These are phyloP conservation scores for Chymomyza caudatula DNA, from an alignment of 2,888 invertebrate species.

Conservation along the genomic window DNA sequence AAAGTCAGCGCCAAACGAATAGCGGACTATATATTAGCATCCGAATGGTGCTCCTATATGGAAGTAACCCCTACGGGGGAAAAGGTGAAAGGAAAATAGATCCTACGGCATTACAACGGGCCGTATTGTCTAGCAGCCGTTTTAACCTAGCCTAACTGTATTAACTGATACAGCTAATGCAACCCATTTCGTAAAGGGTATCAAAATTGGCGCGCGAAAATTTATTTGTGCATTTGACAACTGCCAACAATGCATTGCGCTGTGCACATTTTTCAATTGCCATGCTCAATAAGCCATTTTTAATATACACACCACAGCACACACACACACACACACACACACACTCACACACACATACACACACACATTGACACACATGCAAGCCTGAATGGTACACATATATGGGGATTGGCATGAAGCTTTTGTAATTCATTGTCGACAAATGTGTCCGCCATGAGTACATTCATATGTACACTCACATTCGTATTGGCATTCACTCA, in stretches of 20 bases:
- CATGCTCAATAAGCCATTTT: conserved; percentile 36
- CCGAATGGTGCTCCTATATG: too few relatives aligned
- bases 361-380: neutral
- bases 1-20: too few relatives aligned
- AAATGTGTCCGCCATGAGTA: conserved; percentile 32
- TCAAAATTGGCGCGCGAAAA: conserved; percentile 30
- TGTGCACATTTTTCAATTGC: conserved; percentile 66
- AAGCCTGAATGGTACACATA: conserved; percentile 23
- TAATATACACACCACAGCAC: neutral
- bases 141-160: too few relatives aligned
- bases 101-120: too few relatives aligned
- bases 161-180: neutral
- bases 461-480: neutral
- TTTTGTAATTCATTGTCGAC: conserved; percentile 37
- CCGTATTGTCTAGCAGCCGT: too few relatives aligned
- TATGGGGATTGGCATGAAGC: conserved; percentile 34
- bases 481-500: neutral
- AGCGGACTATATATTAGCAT: too few relatives aligned
- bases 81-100: too few relatives aligned
- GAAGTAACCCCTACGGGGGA: too few relatives aligned
- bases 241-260: conserved; percentile 42
- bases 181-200: neutral
- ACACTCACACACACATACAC: neutral
- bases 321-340: neutral
- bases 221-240: conserved; percentile 68